phyloP scores from a whole-genome alignment of 2,797 vertebrate species.

The Meriones psammophilus region DNA sequence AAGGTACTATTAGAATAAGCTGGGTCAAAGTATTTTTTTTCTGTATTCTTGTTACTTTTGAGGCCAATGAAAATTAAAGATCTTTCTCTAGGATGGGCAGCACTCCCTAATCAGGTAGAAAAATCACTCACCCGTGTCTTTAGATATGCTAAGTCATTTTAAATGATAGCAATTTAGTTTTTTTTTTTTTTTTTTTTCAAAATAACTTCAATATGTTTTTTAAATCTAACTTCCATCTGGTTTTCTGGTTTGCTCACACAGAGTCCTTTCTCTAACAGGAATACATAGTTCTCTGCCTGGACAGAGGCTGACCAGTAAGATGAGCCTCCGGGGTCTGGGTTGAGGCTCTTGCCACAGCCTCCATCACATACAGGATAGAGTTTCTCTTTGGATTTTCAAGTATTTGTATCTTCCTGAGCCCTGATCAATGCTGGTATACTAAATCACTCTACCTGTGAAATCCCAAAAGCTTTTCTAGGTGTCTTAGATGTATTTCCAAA shows the following conservation, averaged over 20 bases:
- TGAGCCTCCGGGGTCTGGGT: not conserved
- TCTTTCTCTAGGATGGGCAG: not conserved
- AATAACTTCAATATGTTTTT: constrained; percentile 28
- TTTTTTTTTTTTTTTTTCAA: constrained; percentile 27
- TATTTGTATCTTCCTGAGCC: not conserved
- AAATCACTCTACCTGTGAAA: not conserved
- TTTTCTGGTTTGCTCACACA: constrained; percentile 5
- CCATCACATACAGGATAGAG: not conserved
- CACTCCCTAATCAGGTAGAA: constrained; percentile 33
- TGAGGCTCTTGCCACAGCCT: not conserved
- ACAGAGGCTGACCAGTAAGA: not conserved
- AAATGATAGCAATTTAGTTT: not conserved
- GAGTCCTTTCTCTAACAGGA: not conserved
- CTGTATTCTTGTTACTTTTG: constrained; percentile 45
- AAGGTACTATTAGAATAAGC: constrained; percentile 10
- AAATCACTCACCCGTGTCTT: not conserved
- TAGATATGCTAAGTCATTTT: not conserved
- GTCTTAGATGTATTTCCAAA: constrained; percentile 51
- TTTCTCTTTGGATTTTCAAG: not conserved
- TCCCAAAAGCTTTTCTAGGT: not conserved
- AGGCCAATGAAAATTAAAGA: constrained; percentile 21
- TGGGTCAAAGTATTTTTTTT: not conserved
- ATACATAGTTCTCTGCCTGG: not conserved
- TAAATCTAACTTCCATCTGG: not conserved
- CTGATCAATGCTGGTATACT: not conserved